Conservation (phyloP, 2,797 vertebrate species). For the Sandelia bainsii region DNA sequence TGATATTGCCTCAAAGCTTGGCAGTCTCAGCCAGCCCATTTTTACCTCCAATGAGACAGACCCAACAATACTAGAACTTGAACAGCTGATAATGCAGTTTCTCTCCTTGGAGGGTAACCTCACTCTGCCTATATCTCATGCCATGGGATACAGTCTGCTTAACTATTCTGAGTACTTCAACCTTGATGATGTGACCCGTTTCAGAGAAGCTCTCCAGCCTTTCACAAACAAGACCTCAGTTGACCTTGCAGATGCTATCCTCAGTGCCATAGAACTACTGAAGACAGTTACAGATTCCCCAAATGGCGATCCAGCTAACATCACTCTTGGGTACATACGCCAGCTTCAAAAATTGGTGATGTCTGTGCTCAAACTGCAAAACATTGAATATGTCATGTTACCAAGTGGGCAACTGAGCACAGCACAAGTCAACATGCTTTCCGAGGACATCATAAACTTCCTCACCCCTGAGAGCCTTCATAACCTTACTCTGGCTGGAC, state of each 20-base stretch:
- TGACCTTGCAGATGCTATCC: conserved; percentile 64
- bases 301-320: conserved; percentile 55
- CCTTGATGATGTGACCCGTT: conserved; percentile 43
- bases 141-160: conserved; percentile 70
- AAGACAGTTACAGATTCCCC: conserved; percentile 61
- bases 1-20: conserved; percentile 52
- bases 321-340: conserved; percentile 68
- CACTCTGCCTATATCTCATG: conserved; percentile 68
- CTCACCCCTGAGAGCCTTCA: conserved; percentile 65
- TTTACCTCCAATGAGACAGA: conserved; percentile 70
- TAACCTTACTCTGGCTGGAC: conserved; percentile 63
- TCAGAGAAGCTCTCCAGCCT: conserved; percentile 65
- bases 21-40: conserved; percentile 70
- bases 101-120: conserved; percentile 71
- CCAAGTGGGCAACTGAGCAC: conserved; percentile 50
- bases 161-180: conserved; percentile 68
- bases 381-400: conserved; percentile 38
- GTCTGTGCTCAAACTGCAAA: conserved; percentile 56
- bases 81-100: conserved; percentile 62
- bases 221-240: conserved; percentile 75
- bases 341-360: conserved; percentile 74
- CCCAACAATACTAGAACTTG: conserved; percentile 67
- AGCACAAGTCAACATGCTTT: conserved; percentile 49
- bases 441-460: conserved; percentile 68
- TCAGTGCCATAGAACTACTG: conserved; percentile 70